Percentiles rank a stretch among this genome's conserved stretches.
These are phyloP conservation scores for Eupithecia exiguata DNA, from an alignment of 2,888 invertebrate species.

Conservation along the genomic window DNA sequence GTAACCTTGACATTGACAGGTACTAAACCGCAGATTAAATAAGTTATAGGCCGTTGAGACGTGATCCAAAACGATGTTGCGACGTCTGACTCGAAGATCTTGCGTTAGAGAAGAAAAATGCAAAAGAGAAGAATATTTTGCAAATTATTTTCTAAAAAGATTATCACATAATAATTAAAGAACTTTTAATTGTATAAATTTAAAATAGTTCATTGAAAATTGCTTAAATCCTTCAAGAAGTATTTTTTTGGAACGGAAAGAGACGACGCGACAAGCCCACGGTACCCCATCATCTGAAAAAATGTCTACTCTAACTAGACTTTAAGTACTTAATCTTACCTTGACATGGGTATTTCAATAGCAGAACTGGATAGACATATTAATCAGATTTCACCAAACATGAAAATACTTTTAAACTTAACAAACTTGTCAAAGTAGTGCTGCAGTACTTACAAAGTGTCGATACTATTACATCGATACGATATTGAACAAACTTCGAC, in stretches of 20 bases:
- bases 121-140: neutral
- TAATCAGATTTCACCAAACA: conserved; percentile 4
- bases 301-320: no score
- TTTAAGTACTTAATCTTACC: neutral
- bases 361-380: neutral
- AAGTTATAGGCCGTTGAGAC: neutral
- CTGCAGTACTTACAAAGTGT: neutral
- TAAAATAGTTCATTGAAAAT: neutral
- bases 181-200: no score
- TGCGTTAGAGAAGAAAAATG: no score
- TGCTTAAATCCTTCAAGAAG: neutral
- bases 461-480: conserved; percentile 9
- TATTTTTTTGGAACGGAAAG: no score
- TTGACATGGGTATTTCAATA: neutral
- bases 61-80: neutral
- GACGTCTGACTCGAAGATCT: neutral
- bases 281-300: no score
- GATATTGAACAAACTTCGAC: neutral
- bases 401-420: conserved; percentile 2
- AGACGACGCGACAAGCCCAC: no score
- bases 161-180: no score
- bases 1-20: conserved; percentile 10
- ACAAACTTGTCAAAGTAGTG: neutral
- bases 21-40: neutral
- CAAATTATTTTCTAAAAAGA: no score